Percentiles rank a stretch among this genome's conserved stretches.
These are phyloP conservation scores for Euthynnus affinis DNA, from an alignment of 2,797 vertebrate species.

Conservation along the genomic window DNA sequence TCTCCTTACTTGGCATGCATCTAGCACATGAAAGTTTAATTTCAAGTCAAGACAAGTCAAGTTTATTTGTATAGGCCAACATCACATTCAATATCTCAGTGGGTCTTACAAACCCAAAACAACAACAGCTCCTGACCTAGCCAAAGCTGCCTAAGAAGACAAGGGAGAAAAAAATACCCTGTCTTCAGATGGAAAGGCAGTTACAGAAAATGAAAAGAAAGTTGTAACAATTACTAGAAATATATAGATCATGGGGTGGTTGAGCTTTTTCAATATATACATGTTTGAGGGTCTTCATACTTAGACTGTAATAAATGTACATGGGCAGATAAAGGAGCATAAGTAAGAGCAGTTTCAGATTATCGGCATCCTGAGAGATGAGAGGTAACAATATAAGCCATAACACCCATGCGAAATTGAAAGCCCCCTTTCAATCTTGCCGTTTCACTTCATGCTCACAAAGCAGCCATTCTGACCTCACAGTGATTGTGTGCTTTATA, in stretches of 20 bases:
- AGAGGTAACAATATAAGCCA: slow-evolving; percentile 26
- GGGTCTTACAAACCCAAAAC: not conserved
- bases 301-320: slow-evolving; percentile 12
- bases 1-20: slow-evolving; percentile 23
- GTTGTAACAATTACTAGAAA: not conserved
- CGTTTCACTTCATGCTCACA: slow-evolving; percentile 52
- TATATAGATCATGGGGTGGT: not conserved
- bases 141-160: not conserved
- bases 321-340: slow-evolving; percentile 14
- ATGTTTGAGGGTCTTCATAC: not conserved
- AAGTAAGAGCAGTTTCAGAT: slow-evolving; percentile 6
- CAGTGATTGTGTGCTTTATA: slow-evolving; percentile 62
- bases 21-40: slow-evolving; percentile 64
- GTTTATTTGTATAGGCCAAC: slow-evolving; percentile 43
- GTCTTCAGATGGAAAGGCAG: not conserved
- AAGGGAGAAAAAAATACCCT: not conserved
- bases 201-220: not conserved
- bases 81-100: slow-evolving; percentile 31
- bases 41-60: slow-evolving; percentile 61
- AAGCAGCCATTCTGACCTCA: slow-evolving; percentile 55
- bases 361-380: slow-evolving; percentile 19
- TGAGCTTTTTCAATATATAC: slow-evolving; percentile 8
- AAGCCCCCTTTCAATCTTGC: slow-evolving; percentile 50
- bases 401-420: slow-evolving; percentile 33
- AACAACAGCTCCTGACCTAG: slow-evolving; percentile 7